These are phyloP conservation scores for Clitarchus hookeri DNA, from an alignment of 2,888 invertebrate genomes.

Conservation along the genomic window DNA sequence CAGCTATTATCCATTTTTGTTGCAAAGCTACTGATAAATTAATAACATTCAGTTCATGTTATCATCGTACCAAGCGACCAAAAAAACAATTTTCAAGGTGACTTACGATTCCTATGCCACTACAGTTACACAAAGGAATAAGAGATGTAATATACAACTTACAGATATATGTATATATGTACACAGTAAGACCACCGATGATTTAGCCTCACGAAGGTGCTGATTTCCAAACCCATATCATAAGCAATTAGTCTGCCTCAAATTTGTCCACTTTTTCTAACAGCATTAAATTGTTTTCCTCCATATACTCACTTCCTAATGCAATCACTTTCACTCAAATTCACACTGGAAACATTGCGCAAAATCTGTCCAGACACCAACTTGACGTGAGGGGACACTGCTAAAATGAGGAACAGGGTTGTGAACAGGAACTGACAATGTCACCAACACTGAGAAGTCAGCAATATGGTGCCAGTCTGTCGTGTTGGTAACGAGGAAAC, in stretches of 20 bases:
- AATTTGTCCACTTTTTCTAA: not conserved
- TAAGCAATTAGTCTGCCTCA: not conserved
- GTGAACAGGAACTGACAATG: conserved; percentile 23
- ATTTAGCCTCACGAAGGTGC: not conserved
- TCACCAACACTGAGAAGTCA: conserved; percentile 15
- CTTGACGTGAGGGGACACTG: not conserved
- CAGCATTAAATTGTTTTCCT: not conserved
- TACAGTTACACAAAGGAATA: not conserved
- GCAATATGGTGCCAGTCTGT: conserved; percentile 15
- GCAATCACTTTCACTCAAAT: not conserved
- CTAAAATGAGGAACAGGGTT: conserved; percentile 19
- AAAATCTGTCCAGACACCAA: not conserved
- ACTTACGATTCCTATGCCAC: not conserved
- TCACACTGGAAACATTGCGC: not conserved
- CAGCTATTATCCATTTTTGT: not conserved
- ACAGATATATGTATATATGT: conserved; percentile 10
- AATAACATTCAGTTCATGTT: not conserved
- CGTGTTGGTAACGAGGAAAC: conserved; percentile 8
- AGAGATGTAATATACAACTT: not conserved
- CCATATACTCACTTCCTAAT: not conserved
- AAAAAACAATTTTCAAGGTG: not conserved
- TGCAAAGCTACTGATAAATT: not conserved
- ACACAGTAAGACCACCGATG: not conserved
- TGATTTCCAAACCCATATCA: not conserved
- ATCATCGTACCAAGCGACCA: not conserved